Percentiles rank a stretch among this genome's conserved stretches.
Evolutionary conservation across 1,140 invertebrate genomes (phyloP).

Genomic region (Doryteuthis pealeii): DNA sequence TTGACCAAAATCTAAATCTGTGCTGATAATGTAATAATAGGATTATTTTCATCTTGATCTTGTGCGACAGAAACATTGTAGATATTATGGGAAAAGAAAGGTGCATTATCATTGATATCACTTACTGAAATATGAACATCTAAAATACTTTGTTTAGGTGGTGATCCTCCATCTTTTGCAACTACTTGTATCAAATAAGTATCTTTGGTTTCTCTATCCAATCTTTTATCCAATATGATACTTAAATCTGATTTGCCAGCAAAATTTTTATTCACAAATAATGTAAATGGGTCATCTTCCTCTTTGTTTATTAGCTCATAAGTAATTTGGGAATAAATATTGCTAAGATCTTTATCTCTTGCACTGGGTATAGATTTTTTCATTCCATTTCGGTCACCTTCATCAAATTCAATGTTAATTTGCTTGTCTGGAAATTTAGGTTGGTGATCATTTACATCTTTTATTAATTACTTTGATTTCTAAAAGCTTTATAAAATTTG

Average conservation of each 20-base stretch:
- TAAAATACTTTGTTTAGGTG: slow-evolving; percentile 37
- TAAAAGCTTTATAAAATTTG: neutral
- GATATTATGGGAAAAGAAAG: slow-evolving; percentile 70
- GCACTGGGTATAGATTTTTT: slow-evolving; percentile 22
- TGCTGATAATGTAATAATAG: slow-evolving; percentile 42
- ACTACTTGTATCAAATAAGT: slow-evolving; percentile 39
- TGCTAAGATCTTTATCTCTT: slow-evolving; percentile 3
- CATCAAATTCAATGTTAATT: slow-evolving; percentile 39
- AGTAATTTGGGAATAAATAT: neutral
- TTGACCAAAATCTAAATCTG: slow-evolving; percentile 46
- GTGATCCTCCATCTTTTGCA: slow-evolving; percentile 46
- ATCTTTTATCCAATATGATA: slow-evolving; percentile 34
- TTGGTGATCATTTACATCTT: slow-evolving; percentile 52
- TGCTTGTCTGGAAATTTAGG: slow-evolving; percentile 41
- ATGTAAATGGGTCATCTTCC: slow-evolving; percentile 54
- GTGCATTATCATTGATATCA: slow-evolving; percentile 94
- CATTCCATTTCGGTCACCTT: slow-evolving; percentile 32
- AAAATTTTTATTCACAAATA: slow-evolving; percentile 29
- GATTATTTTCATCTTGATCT: slow-evolving; percentile 31
- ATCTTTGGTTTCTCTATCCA: slow-evolving; percentile 43
- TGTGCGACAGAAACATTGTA: slow-evolving; percentile 50
- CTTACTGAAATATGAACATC: slow-evolving; percentile 68
- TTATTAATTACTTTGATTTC: slow-evolving; percentile 29
- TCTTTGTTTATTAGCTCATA: neutral
- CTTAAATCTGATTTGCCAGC: slow-evolving; percentile 42